Base-by-base conservation (phyloP, 1,140 invertebrate genomes). In the Reticulitermes speratus region DNA sequence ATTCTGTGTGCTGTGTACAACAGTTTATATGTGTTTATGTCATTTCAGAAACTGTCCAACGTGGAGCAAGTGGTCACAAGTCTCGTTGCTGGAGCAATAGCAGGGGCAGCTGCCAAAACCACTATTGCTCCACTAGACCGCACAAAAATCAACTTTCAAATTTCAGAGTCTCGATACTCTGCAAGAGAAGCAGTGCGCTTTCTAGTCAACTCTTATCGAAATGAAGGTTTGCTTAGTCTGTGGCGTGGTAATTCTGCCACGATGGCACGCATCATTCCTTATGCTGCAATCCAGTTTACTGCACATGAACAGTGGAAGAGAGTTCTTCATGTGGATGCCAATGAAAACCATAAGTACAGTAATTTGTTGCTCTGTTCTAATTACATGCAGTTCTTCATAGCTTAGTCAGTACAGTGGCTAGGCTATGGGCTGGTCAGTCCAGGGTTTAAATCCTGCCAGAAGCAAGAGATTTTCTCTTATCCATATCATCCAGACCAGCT, bases 181-280 rank as follows among this genome's bases (percentile, higher is more conserved):
- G 94, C 96, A 86, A 93, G 91, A 87, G 95, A 95, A 44, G 98
- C 97, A 0, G 89, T 96, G 3, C 89, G 93, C 83, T 99, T 98
- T 91, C 89, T 99, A n/a, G 88, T 92, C 52, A 90, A 94, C 55
- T 95, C 95, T 38, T 95, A 95, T 86, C 91, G 91, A 88, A 93
- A 92, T 32, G 96, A 98, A 89, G 97, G 99, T 7, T 90, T 97
- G 38, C 87, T 95, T 14, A 96, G 96, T 87, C 91, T 99, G 87
- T 99, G 98, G 97, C 92, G 98, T 81, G 99, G 99, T 21, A 99
- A 99, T 93, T 98, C 97, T 87, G 99, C 98, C 2, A 99, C 98
- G 0, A 98, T 99, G 97, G 97, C 96, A 0, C 93, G 98, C 83
- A 98, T 99, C 87, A 93, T 99, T 69, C 99, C 99, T 3, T 99